Conservation (phyloP, 2,113 vertebrate genomes). For the Tricholaema leucomelas region DNA sequence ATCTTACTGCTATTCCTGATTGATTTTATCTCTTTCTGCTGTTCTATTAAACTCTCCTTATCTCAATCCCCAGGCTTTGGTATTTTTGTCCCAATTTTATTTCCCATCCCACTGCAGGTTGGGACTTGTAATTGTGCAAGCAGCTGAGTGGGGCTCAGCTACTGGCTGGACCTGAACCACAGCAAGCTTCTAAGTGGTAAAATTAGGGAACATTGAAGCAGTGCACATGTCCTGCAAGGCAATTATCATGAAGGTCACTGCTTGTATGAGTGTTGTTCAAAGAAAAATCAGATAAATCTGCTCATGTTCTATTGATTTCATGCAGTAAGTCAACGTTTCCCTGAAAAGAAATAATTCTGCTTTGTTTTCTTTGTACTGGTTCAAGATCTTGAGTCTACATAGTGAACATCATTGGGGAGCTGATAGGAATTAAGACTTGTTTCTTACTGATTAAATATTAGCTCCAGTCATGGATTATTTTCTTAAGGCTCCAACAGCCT, state of each 20-base stretch:
- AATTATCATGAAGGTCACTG: not conserved
- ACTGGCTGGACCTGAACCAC: too few species aligned
- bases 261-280: not conserved
- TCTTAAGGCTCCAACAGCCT: not conserved
- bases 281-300: not conserved
- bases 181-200: not conserved
- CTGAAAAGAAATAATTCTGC: not conserved
- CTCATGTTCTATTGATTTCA: not conserved
- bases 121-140: too few species aligned
- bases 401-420: not conserved
- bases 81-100: too few species aligned
- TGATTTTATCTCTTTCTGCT: too few species aligned
- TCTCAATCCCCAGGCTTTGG: too few species aligned
- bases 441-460: not conserved
- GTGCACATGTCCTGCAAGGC: not conserved
- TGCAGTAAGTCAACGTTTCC: not conserved
- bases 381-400: not conserved
- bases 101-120: too few species aligned
- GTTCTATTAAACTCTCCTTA: too few species aligned
- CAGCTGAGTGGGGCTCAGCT: too few species aligned
- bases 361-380: not conserved
- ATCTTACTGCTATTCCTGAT: too few species aligned
- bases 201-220: not conserved
- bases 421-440: not conserved
- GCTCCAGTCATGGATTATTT: not conserved